Percentiles rank a stretch among this genome's conserved stretches.
phyloP scores from a whole-genome alignment of 1,140 invertebrate genomes.

The Heliconius melpomene region DNA sequence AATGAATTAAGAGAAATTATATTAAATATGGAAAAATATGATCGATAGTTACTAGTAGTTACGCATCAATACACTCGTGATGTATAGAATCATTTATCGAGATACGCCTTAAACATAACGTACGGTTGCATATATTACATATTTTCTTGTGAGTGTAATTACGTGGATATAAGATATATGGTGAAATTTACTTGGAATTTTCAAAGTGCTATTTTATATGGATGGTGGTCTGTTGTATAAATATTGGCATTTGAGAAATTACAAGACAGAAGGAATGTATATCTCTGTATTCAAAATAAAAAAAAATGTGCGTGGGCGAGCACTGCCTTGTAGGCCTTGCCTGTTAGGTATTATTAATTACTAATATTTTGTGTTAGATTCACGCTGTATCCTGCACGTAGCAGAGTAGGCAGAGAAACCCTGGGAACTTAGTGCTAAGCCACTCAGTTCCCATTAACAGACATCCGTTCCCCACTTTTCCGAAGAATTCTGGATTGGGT shows the following conservation, averaged over 20 bases:
- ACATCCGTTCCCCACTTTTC: no score
- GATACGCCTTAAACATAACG: not conserved
- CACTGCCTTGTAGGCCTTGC: not conserved
- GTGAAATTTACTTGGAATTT: not conserved
- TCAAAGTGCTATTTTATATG: not conserved
- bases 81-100: not conserved
- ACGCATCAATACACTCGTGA: not conserved
- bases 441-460: no score
- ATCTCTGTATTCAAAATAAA: not conserved
- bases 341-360: not conserved
- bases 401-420: no score
- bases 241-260: not conserved
- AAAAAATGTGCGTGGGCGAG: not conserved
- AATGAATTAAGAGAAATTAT: not conserved
- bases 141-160: not conserved
- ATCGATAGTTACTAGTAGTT: not conserved
- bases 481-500: no score
- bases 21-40: not conserved
- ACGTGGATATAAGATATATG: conserved; percentile 4
- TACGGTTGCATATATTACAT: not conserved
- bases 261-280: not conserved
- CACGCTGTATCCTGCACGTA: no score
- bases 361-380: no score
- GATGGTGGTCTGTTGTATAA: not conserved
- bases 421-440: no score